Base-by-base conservation (phyloP, 1,140 invertebrate genomes). In the Panagrolaimus sp. region DNA sequence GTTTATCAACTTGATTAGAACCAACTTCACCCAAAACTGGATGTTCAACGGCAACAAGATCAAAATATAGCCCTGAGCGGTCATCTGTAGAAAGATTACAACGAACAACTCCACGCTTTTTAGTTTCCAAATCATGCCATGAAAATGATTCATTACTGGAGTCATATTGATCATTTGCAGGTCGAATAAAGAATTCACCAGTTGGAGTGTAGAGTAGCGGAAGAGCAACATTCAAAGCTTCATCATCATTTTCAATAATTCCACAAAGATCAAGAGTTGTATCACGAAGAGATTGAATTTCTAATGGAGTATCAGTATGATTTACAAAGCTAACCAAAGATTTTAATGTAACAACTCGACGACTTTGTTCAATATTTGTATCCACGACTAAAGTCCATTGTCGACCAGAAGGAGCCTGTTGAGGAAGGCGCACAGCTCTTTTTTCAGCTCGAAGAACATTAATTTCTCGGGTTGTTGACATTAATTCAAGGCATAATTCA, bases 391-490 rank as follows among this genome's bases (percentile, higher is more conserved):
- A 86, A 0, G 90, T 90, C 87, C 90, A 90, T 69, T 87, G 85
- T 72, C 89, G 87, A 48, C 88, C 88, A 74, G 86, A 84, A 67
- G 88, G 86, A 71, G 88, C 84, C 32, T 85, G 77, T 67, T 88
- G 88, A 38, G 80, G 78, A 8, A 96, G 84, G 8, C 88, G 86
- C 82, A 94, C 95, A 83, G 90, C 92, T 47, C 93, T 87, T 79
- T 91, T 93, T 82, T 94, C 93, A 0, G 92, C 91, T 73, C 91
- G 88, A 44, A 90, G 87, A 45, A 96, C 89, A 0, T 90, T 90
- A 55, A 96, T 86, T 67, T 84, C 84, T 52, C 86, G 79, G 43
- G 84, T 83, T n/a, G 81, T 83, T 58, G 78, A 83, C 71, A 83
- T 81, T 38, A 86, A 71, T 64, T 84, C 81, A 28, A 82, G 28